Conservation (phyloP, 37 sponge, comb jelly and placozoan species). For the Axinella damicornis region DNA sequence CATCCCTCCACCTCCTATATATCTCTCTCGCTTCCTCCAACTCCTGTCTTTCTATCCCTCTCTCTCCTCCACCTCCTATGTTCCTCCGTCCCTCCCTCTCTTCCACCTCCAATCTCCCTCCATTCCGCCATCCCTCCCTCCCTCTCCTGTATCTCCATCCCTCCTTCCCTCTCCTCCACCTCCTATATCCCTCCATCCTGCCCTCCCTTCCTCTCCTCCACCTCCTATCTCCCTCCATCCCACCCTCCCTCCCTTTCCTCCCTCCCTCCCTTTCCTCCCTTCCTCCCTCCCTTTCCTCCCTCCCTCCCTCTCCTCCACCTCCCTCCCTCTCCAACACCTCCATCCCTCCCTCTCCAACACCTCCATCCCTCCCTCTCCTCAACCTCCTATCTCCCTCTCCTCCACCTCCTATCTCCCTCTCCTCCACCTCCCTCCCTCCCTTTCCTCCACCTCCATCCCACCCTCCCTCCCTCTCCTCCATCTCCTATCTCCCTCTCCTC, state of each 20-base stretch:
- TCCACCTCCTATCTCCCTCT: background rate
- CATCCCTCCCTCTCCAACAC: background rate
- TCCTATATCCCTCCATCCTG: background rate
- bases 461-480: background rate
- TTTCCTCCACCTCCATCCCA: background rate
- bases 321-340: background rate
- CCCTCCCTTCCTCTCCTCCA: background rate
- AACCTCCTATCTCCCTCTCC: background rate
- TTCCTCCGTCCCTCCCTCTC: too few species aligned
- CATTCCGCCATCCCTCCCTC: too few species aligned
- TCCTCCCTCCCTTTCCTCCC: background rate
- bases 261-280: background rate
- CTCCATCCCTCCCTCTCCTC: background rate
- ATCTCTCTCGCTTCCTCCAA: too few species aligned
- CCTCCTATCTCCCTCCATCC: background rate
- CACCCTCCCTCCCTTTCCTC: background rate
- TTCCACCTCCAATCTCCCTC: too few species aligned
- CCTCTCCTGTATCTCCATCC: too few species aligned
- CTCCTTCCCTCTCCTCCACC: background rate
- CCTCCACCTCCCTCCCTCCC: background rate
- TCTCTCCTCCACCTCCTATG: too few species aligned
- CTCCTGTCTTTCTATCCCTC: too few species aligned
- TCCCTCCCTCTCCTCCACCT: background rate
- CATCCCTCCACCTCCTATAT: background rate
- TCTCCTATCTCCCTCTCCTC: background rate